A percentile compares a stretch with the other conserved stretches of the same genome.
These are phyloP conservation scores for Drymonia ruficornis DNA, from an alignment of 2,888 invertebrate species.

Conservation along the genomic window DNA sequence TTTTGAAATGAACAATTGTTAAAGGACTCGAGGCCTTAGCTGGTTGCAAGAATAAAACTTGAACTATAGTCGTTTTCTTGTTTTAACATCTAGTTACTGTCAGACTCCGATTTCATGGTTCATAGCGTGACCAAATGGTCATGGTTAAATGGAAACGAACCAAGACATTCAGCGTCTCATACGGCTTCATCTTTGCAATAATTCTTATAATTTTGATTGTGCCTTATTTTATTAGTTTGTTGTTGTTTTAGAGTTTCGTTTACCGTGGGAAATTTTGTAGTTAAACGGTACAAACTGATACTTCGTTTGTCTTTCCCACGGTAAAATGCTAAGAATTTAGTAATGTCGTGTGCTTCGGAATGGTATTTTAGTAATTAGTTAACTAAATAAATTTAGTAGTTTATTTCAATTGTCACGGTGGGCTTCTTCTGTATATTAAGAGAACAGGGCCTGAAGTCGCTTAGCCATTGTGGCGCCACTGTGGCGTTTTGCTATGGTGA, in stretches of 20 bases:
- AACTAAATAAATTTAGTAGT: conserved; percentile 27
- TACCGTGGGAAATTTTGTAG: not conserved
- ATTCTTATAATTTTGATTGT: conserved; percentile 50
- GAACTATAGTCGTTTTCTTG: no score
- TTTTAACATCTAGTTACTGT: no score
- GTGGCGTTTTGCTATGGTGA: no score
- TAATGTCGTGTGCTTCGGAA: conserved; percentile 23
- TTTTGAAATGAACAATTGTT: no score
- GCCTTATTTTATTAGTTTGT: conserved; percentile 64
- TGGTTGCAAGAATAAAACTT: no score
- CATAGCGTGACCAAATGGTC: no score
- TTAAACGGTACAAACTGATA: no score
- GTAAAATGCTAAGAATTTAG: conserved; percentile 15
- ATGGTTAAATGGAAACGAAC: no score
- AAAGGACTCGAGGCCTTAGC: no score
- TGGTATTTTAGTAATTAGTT: conserved; percentile 30
- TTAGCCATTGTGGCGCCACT: no score
- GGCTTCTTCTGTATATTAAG: conserved; percentile 10
- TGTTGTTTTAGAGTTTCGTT: conserved; percentile 29
- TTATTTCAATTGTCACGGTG: conserved; percentile 19
- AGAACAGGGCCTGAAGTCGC: no score
- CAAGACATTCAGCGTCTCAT: conserved; percentile 2
- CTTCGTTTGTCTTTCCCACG: conserved; percentile 17
- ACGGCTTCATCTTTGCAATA: conserved; percentile 3
- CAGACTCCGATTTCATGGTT: no score